These are phyloP conservation scores for Selene dorsalis DNA, from an alignment of 2,797 vertebrate species.

Conservation along the genomic window DNA sequence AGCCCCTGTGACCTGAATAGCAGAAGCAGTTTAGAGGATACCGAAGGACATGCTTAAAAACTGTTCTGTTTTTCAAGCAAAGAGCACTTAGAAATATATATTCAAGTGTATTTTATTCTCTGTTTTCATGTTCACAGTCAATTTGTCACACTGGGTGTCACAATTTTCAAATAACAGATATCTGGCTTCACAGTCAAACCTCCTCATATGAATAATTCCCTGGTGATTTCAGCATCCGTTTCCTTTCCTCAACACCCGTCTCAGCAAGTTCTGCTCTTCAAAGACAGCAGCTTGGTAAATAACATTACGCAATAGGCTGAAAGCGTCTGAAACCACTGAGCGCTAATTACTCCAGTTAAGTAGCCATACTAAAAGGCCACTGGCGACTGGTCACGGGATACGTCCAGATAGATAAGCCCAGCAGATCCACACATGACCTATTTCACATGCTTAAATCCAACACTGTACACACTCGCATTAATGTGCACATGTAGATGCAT, in stretches of 20 bases:
- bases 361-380: neutral
- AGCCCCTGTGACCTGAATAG: neutral
- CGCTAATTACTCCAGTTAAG: slow-evolving; percentile 28
- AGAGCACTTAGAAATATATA: neutral
- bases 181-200: slow-evolving; percentile 3
- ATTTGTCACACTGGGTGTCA: slow-evolving; percentile 1
- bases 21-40: neutral
- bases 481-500: neutral
- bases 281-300: slow-evolving; percentile 34
- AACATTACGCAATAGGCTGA: slow-evolving; percentile 30
- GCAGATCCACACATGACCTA: neutral
- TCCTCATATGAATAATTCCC: slow-evolving; percentile 17
- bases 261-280: slow-evolving; percentile 35
- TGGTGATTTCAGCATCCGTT: slow-evolving; percentile 4
- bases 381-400: neutral
- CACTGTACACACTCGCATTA: neutral
- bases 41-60: neutral
- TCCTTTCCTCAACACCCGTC: slow-evolving; percentile 22
- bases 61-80: neutral
- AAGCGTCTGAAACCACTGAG: slow-evolving; percentile 21
- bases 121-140: slow-evolving; percentile 10
- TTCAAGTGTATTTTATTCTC: neutral
- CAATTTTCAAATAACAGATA: slow-evolving; percentile 12
- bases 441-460: neutral
- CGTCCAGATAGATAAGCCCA: neutral